Percentiles rank a stretch among this genome's conserved stretches.
These are phyloP conservation scores for Ia io DNA, from an alignment of 2,113 vertebrate genomes.

Conservation along the genomic window DNA sequence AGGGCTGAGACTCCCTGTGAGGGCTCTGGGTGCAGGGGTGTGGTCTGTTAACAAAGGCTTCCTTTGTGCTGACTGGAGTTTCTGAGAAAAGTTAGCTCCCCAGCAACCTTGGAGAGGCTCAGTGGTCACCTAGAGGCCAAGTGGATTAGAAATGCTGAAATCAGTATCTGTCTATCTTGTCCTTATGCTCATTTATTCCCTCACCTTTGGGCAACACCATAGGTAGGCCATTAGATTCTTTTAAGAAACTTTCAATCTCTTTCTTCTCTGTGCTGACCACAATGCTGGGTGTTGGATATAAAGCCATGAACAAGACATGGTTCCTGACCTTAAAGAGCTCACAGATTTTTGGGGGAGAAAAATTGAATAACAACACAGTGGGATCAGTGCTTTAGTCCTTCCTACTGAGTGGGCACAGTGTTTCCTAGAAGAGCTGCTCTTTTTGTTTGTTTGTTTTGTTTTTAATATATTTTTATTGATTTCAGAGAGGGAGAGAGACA, in stretches of 20 bases:
- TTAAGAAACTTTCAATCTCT: not conserved
- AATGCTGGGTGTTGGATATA: not conserved
- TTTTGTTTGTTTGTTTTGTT: no score
- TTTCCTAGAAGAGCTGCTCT: not conserved
- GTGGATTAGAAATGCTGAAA: constrained; percentile 21
- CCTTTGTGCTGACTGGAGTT: constrained; percentile 52
- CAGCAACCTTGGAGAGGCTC: constrained; percentile 21
- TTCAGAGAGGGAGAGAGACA: no score
- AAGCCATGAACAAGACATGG: not conserved
- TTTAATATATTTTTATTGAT: no score
- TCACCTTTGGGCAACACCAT: not conserved
- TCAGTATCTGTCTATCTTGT: constrained; percentile 17
- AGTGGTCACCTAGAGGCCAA: not conserved
- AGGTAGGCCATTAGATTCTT: not conserved
- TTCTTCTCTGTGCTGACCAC: not conserved
- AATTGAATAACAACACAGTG: not conserved
- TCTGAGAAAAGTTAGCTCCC: constrained; percentile 33
- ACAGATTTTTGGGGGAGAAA: not conserved
- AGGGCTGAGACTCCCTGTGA: not conserved
- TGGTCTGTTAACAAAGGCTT: constrained; percentile 42
- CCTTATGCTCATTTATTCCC: not conserved
- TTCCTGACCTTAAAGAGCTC: not conserved
- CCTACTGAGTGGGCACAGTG: not conserved
- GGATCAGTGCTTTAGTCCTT: not conserved
- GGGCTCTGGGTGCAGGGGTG: not conserved